A percentile compares a stretch with the other conserved stretches of the same genome.
Conservation (phyloP, 2,113 vertebrate genomes). For the Sterrhoptilus dennistouni region DNA sequence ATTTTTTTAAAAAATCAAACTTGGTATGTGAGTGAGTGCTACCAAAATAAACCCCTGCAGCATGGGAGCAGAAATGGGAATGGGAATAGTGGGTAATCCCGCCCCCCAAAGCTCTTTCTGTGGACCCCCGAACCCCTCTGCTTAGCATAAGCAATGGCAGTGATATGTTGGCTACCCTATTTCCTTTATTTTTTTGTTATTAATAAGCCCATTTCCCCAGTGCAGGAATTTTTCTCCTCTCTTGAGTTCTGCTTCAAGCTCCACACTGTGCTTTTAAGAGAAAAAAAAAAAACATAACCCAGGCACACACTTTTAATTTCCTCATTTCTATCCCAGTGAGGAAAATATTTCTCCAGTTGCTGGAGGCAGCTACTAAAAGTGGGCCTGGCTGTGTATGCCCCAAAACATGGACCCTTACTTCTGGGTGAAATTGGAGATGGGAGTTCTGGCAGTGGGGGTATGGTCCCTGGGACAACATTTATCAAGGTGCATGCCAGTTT, state of each 20-base stretch:
- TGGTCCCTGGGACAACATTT: not conserved
- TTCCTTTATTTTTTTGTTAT: not conserved
- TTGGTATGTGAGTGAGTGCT: not conserved
- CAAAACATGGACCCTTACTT: not conserved
- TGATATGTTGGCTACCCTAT: not conserved
- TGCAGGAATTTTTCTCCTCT: not conserved
- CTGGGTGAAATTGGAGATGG: not conserved
- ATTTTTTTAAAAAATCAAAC: not conserved
- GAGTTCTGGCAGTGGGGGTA: not conserved
- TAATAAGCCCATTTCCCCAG: slow-evolving; percentile 8
- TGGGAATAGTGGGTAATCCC: not conserved
- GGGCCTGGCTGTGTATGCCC: not conserved
- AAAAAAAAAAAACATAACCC: not conserved
- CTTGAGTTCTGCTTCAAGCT: not conserved
- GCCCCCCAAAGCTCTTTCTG: not conserved
- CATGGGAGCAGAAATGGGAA: not conserved
- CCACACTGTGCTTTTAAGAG: not conserved
- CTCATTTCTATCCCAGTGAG: not conserved
- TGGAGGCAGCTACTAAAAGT: slow-evolving; percentile 22
- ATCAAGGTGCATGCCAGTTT: not conserved
- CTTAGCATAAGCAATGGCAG: not conserved
- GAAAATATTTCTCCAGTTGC: slow-evolving; percentile 44
- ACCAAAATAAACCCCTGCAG: not conserved
- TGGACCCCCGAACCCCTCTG: not conserved
- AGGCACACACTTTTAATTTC: not conserved